Conservation (phyloP, 2,888 invertebrate species). For the Drosophila merina region DNA sequence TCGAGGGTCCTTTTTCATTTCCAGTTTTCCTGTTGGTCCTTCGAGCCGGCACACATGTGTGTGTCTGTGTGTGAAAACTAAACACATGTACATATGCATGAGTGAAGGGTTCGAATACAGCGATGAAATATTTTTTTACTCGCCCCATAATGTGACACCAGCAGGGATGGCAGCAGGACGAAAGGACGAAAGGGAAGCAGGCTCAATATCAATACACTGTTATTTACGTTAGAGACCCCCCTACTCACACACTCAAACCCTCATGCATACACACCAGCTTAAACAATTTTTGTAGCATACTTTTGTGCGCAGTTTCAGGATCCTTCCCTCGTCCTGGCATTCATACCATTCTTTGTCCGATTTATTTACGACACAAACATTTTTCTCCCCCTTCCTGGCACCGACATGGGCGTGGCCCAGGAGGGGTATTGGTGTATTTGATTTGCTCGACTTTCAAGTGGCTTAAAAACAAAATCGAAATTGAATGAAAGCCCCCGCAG, state of each 20-base stretch:
- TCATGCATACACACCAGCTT: constrained; percentile 22
- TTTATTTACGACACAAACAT: constrained; percentile 41
- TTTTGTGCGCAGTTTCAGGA: constrained; percentile 48
- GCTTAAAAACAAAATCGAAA: constrained; percentile 55
- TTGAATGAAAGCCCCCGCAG: constrained; percentile 49
- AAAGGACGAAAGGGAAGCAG: constrained; percentile 1
- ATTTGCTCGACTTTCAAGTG: constrained; percentile 59
- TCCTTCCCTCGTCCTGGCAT: not conserved
- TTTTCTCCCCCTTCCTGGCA: constrained; percentile 2
- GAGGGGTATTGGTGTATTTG: constrained; percentile 33
- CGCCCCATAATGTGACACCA: constrained; percentile 61
- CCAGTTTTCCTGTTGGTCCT: not conserved
- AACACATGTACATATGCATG: constrained; percentile 14
- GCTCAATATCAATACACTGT: constrained; percentile 69
- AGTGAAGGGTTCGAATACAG: constrained; percentile 52
- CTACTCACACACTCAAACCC: constrained; percentile 7
- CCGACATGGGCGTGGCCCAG: constrained; percentile 19
- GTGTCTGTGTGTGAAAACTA: constrained; percentile 2
- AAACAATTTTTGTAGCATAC: constrained; percentile 68
- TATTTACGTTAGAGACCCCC: constrained; percentile 60
- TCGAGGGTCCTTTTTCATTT: constrained; percentile 45
- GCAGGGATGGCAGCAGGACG: constrained; percentile 2
- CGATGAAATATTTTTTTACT: constrained; percentile 63
- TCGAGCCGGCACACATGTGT: constrained; percentile 4
- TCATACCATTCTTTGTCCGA: constrained; percentile 30